A percentile compares a stretch with the other conserved stretches of the same genome.
These are phyloP conservation scores for Gymnorhina tibicen DNA, from an alignment of 2,113 vertebrate genomes.

Conservation along the genomic window DNA sequence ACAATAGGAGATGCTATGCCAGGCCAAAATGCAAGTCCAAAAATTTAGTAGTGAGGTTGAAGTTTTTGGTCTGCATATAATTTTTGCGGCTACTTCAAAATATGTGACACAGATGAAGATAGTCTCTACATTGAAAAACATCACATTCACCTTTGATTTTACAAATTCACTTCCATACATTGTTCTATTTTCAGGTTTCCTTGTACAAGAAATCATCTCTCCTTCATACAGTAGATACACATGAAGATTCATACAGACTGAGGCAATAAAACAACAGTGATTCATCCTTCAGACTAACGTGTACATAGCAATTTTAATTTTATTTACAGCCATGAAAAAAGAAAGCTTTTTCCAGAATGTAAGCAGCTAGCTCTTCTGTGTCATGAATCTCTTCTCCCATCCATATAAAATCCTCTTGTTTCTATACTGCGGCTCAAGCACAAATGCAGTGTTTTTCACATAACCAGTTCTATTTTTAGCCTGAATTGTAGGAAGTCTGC, in stretches of 20 bases:
- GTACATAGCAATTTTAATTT: slow-evolving; percentile 39
- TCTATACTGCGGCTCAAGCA: slow-evolving; percentile 68
- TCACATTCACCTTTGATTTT: not conserved
- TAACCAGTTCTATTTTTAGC: slow-evolving; percentile 89
- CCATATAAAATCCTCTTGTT: slow-evolving; percentile 36
- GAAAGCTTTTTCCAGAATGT: slow-evolving; percentile 42
- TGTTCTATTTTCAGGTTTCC: not conserved
- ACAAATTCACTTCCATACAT: not conserved
- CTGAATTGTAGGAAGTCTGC: slow-evolving; percentile 86
- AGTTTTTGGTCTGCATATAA: not conserved
- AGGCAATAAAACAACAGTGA: not conserved
- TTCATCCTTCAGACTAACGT: not conserved
- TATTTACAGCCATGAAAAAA: slow-evolving; percentile 52
- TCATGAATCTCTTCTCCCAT: slow-evolving; percentile 3
- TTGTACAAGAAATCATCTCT: not conserved
- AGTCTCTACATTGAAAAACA: not conserved
- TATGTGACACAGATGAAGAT: not conserved
- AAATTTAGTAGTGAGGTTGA: not conserved
- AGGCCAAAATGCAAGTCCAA: not conserved
- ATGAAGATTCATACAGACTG: not conserved
- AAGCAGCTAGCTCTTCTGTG: slow-evolving; percentile 34
- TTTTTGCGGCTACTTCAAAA: not conserved
- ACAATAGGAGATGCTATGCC: not conserved
- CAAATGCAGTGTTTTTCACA: slow-evolving; percentile 83
- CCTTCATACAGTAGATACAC: not conserved